phyloP scores from a whole-genome alignment of 37 sponge, comb jelly and placozoan species.

The Diacarnus erythraeanus region DNA sequence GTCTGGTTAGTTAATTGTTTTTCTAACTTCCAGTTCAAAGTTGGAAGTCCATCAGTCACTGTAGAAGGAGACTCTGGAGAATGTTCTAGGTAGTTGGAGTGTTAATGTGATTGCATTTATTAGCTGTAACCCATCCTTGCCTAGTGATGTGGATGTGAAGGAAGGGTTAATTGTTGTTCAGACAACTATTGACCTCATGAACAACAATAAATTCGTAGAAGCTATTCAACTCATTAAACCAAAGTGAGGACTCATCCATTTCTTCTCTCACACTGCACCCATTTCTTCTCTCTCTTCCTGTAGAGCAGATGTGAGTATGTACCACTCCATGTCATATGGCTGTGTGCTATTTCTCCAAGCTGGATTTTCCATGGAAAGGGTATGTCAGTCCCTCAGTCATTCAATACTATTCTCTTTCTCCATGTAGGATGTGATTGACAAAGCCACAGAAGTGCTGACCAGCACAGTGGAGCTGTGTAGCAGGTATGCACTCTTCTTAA shows the following conservation, averaged over 20 bases:
- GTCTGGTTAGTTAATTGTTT: no score
- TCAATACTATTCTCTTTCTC: neutral
- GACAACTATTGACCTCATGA: conserved; percentile 39
- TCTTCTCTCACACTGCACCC: neutral
- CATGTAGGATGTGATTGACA: conserved; percentile 61
- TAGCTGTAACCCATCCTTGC: no score
- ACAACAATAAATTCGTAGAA: conserved; percentile 48
- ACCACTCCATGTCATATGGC: conserved; percentile 53
- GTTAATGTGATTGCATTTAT: no score
- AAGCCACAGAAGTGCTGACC: conserved; percentile 15
- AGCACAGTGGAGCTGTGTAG: conserved; percentile 49
- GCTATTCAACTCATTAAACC: conserved; percentile 58
- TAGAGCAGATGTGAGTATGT: conserved; percentile 69
- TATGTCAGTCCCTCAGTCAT: no score
- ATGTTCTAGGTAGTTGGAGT: no score
- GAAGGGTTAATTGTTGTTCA: neutral
- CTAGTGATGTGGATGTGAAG: neutral
- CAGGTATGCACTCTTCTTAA: neutral
- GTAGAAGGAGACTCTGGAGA: no score
- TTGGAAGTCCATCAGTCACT: no score
- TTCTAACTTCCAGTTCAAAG: no score
- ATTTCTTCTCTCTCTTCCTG: neutral
- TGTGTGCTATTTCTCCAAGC: conserved; percentile 68
- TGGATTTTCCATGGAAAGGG: conserved; percentile 77
- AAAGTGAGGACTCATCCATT: conserved; percentile 22